Conservation (phyloP, 2,797 vertebrate species). For the Okamejei kenojei region DNA sequence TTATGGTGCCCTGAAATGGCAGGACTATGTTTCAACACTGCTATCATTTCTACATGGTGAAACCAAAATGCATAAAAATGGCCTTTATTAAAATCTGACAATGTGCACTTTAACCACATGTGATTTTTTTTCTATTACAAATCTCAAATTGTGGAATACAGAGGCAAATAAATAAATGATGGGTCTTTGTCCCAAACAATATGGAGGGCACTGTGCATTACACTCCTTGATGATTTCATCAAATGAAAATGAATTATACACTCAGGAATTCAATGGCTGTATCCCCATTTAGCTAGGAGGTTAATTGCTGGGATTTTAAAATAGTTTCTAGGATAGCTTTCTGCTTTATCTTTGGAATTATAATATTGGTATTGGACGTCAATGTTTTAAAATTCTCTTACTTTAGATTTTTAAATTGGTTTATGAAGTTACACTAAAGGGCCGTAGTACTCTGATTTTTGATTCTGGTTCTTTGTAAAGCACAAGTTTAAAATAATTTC, state of each 20-base stretch:
- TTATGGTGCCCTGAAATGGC: no score
- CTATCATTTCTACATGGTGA: no score
- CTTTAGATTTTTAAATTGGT: background rate
- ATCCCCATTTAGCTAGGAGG: background rate
- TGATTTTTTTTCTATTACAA: no score
- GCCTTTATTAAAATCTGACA: no score
- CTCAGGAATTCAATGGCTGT: no score
- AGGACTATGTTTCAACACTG: no score
- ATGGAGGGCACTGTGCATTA: background rate
- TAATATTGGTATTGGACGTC: background rate
- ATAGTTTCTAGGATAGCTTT: background rate
- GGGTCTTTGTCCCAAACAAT: no score
- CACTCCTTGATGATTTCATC: background rate
- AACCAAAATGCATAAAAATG: no score
- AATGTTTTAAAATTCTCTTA: background rate
- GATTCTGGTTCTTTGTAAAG: background rate
- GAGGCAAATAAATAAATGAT: no score
- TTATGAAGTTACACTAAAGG: background rate
- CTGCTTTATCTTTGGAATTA: background rate
- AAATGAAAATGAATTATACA: no score
- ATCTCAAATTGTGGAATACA: no score
- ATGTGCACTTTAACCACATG: no score
- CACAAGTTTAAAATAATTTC: background rate
- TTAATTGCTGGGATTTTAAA: background rate
- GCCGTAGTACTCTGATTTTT: background rate